Percentiles rank a stretch among this genome's conserved stretches.
Evolutionary conservation across 2,888 invertebrate genomes (phyloP).

Genomic region (Ormyrus pomaceus): DNA sequence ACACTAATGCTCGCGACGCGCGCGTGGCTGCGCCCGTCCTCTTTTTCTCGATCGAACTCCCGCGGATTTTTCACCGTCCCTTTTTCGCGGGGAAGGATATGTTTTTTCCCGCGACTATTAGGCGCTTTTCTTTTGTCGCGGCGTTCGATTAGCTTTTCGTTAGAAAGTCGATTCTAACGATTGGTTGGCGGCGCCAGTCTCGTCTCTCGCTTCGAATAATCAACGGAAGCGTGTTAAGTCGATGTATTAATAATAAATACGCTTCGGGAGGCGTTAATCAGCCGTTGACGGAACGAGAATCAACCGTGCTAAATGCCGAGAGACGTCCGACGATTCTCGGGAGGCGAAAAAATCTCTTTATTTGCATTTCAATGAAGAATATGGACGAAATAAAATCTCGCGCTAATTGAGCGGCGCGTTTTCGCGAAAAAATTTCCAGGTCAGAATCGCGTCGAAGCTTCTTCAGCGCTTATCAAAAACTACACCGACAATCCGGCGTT

Average conservation of each 20-base stretch:
- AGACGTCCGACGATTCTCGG: constrained; percentile 29
- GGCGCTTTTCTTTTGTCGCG: no score
- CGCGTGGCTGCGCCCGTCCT: background rate
- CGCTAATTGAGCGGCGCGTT: no score
- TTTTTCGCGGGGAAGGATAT: no score
- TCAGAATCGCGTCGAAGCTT: background rate
- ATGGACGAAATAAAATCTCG: no score
- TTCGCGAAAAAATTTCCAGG: no score
- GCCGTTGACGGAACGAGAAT: constrained; percentile 24
- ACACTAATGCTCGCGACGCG: constrained; percentile 20
- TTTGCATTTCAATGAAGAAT: no score
- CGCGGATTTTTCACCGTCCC: background rate
- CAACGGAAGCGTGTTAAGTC: constrained; percentile 39
- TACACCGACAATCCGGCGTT: background rate
- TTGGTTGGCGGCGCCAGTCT: constrained; percentile 8
- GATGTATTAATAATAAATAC: constrained; percentile 51
- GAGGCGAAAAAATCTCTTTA: background rate
- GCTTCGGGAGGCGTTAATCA: constrained; percentile 48
- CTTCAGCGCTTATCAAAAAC: background rate
- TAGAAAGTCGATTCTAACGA: no score
- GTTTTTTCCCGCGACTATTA: no score
- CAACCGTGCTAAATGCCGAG: constrained; percentile 30
- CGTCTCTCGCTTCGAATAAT: background rate
- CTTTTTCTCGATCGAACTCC: background rate
- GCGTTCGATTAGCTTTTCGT: no score